phyloP scores from a whole-genome alignment of 2,888 invertebrate genomes.

The Gymnosoma rotundatum region DNA sequence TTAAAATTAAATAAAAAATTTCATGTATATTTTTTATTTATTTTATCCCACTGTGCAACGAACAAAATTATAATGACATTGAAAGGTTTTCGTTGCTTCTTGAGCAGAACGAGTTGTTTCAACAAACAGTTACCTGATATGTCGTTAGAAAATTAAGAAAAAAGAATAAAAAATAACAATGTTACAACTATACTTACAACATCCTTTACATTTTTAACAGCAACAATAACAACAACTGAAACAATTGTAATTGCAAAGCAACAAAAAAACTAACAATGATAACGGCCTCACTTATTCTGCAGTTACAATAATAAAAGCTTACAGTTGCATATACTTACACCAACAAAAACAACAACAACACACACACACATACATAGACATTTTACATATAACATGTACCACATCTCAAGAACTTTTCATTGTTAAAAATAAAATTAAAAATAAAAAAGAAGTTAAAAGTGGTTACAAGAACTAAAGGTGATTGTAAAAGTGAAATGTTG shows the following conservation, averaged over 20 bases:
- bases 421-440: slow-evolving; percentile 6
- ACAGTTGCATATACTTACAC: slow-evolving; percentile 25
- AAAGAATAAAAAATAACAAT: slow-evolving; percentile 48
- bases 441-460: slow-evolving; percentile 30
- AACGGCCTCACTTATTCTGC: slow-evolving; percentile 16
- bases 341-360: background rate
- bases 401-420: slow-evolving; percentile 21
- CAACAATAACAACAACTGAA: slow-evolving; percentile 18
- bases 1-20: no score
- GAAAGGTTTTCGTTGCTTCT: background rate
- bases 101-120: slow-evolving; percentile 1
- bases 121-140: slow-evolving; percentile 40
- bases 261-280: slow-evolving; percentile 14
- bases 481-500: slow-evolving; percentile 51
- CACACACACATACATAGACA: background rate
- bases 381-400: background rate
- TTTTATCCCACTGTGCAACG: background rate
- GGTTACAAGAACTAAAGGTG: slow-evolving; percentile 49
- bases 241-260: slow-evolving; percentile 37
- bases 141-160: slow-evolving; percentile 22
- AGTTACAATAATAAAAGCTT: slow-evolving; percentile 37
- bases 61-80: slow-evolving; percentile 38
- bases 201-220: slow-evolving; percentile 36
- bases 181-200: slow-evolving; percentile 55
- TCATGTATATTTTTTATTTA: background rate